Percentiles rank a stretch among this genome's conserved stretches.
phyloP scores from a whole-genome alignment of 2,113 vertebrate genomes.

The Mus pahari region DNA sequence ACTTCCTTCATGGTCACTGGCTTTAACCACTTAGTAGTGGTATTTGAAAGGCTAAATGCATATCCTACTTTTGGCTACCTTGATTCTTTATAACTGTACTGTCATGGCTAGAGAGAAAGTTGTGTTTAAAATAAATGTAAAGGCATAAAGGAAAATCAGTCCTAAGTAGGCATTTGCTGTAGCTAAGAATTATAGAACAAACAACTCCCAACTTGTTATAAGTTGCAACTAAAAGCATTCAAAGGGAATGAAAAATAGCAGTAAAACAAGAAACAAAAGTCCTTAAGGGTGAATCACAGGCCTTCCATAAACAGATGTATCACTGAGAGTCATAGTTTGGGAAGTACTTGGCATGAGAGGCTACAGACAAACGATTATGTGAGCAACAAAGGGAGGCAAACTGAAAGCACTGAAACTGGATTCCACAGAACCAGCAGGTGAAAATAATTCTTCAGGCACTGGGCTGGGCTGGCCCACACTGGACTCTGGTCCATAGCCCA shows the following conservation, averaged over 20 bases:
- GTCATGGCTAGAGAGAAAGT: conserved; percentile 20
- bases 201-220: conserved; percentile 32
- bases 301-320: conserved; percentile 59
- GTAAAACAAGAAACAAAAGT: conserved; percentile 50
- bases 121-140: conserved; percentile 42
- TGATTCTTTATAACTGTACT: conserved; percentile 48
- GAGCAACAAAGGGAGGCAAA: not conserved
- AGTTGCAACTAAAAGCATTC: conserved; percentile 44
- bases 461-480: not conserved
- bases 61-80: conserved; percentile 45
- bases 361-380: not conserved
- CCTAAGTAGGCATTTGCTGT: conserved; percentile 46
- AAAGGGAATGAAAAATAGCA: conserved; percentile 63
- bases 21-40: not conserved
- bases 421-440: conserved; percentile 26
- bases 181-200: conserved; percentile 60
- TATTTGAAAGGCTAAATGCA: conserved; percentile 28
- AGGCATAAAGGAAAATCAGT: conserved; percentile 41
- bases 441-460: conserved; percentile 49
- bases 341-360: conserved; percentile 6
- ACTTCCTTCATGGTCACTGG: conserved; percentile 46
- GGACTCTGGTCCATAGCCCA: not conserved
- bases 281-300: conserved; percentile 6
- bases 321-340: conserved; percentile 2
- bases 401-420: conserved; percentile 49